A percentile compares a stretch with the other conserved stretches of the same genome.
phyloP scores from a whole-genome alignment of 2,888 invertebrate species.

The Thecocarcelia acutangulata region DNA sequence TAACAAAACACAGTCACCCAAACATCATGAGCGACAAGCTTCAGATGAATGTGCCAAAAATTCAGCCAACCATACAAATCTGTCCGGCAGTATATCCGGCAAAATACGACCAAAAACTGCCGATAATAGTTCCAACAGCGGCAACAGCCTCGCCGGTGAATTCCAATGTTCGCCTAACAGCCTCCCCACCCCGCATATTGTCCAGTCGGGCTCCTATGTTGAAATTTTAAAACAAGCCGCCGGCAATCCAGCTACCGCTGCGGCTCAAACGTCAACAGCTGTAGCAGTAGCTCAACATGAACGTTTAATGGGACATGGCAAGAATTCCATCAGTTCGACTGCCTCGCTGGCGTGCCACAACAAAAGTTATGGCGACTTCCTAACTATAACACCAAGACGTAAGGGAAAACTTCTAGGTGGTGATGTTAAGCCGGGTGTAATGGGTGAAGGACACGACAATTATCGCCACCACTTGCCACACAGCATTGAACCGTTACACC shows the following conservation, averaged over 20 bases:
- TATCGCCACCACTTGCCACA: slow-evolving; percentile 75
- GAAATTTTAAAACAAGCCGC: slow-evolving; percentile 77
- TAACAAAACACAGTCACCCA: slow-evolving; percentile 71
- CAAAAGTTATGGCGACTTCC: slow-evolving; percentile 78
- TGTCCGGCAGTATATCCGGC: slow-evolving; percentile 77
- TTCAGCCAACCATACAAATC: slow-evolving; percentile 77
- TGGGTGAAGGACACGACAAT: slow-evolving; percentile 63
- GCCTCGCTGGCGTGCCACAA: slow-evolving; percentile 73
- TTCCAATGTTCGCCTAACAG: slow-evolving; percentile 72
- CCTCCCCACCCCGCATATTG: slow-evolving; percentile 75
- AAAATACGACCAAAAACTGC: slow-evolving; percentile 75
- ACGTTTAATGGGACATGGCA: slow-evolving; percentile 48
- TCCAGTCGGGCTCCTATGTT: slow-evolving; percentile 78
- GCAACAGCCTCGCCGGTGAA: slow-evolving; percentile 73
- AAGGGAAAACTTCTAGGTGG: slow-evolving; percentile 73
- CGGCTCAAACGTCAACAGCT: not conserved
- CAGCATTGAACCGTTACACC: slow-evolving; percentile 76
- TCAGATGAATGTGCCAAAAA: slow-evolving; percentile 75
- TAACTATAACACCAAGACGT: slow-evolving; percentile 77
- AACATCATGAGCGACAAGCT: slow-evolving; percentile 76
- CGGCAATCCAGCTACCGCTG: slow-evolving; percentile 58
- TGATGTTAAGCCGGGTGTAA: slow-evolving; percentile 51
- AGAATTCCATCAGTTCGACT: slow-evolving; percentile 50
- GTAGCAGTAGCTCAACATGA: slow-evolving; percentile 38
- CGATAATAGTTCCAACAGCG: slow-evolving; percentile 76